Base-by-base conservation (phyloP, 2,797 vertebrate genomes). In the Chromobotia macracanthus region DNA sequence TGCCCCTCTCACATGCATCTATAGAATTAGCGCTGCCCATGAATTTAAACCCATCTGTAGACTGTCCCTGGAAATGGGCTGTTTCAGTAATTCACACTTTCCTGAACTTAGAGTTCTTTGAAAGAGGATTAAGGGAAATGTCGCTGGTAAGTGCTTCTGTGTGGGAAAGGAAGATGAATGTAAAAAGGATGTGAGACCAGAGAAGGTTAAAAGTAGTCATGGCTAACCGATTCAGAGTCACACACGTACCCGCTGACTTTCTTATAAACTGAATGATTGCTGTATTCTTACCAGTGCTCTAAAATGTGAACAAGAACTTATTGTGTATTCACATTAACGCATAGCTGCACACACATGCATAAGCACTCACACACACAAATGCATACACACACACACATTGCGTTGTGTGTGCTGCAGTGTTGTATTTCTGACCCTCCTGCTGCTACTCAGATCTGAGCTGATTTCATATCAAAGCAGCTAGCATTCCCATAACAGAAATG, bases 401-500 rank as follows among this genome's bases (percentile, higher is more conserved):
- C n/a, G n/a, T n/a, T n/a, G n/a, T n/a, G n/a, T n/a, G 89, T 90
- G 89, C 90, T 87, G 90, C 90, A 88, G 82, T 87, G 89, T 88
- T 91, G 90, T 92, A 88, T 92, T 91, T 92, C 90, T 85, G 81
- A 86, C 86, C 92, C 91, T 87, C 92, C 93, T 93, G 93, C 89
- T 89, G 87, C 90, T 85, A 84, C 77, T 13, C 55, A 88, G 90
- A 91, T 87, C 91, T 91, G 90, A 91, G 81, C 92, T 92, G 87
- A 90, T 92, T 92, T 89, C 87, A 86, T 84, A 87, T 90, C 89
- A 65, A 85, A 86, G 93, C 95, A 96, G 94, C 95, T 97, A 95
- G 88, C 87, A 89, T 91, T 94, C 93, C 92, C 90, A 89, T 90
- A 92, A 92, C 90, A 91, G 86, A 89, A 90, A 91, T 88, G 85